Evolutionary conservation across 1,140 invertebrate species (phyloP).

Genomic region (Bradysia coprophila): DNA sequence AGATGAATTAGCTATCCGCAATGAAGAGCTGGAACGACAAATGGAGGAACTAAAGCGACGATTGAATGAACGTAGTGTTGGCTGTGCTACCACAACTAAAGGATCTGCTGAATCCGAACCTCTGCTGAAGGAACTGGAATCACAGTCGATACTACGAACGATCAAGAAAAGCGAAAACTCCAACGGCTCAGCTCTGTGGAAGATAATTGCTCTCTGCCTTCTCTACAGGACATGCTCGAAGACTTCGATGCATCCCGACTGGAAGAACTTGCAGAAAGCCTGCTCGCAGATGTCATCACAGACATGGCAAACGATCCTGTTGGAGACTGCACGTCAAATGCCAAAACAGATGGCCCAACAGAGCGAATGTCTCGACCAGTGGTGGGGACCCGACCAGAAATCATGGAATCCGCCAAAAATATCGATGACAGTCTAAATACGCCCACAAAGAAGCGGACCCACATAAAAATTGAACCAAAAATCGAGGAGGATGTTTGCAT

Average conservation of each 20-base stretch:
- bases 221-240: slow-evolving; percentile 59
- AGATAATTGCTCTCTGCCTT: slow-evolving; percentile 53
- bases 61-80: slow-evolving; percentile 27
- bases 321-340: slow-evolving; percentile 22
- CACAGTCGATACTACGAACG: slow-evolving; percentile 33
- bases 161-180: slow-evolving; percentile 9
- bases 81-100: slow-evolving; percentile 32
- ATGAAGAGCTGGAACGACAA: slow-evolving; percentile 25
- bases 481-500: slow-evolving; percentile 27
- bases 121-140: slow-evolving; percentile 62
- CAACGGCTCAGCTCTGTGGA: slow-evolving; percentile 33
- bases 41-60: slow-evolving; percentile 14
- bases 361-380: slow-evolving; percentile 28
- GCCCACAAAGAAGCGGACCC: slow-evolving; percentile 14
- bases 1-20: slow-evolving; percentile 34
- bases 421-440: slow-evolving; percentile 7
- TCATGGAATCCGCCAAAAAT: slow-evolving; percentile 57
- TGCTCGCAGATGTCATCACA: slow-evolving; percentile 60
- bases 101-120: slow-evolving; percentile 65
- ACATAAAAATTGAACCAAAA: slow-evolving; percentile 26
- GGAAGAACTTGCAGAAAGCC: slow-evolving; percentile 57
- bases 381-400: slow-evolving; percentile 64
- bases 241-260: slow-evolving; percentile 45
- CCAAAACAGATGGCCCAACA: slow-evolving; percentile 20
- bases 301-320: slow-evolving; percentile 45